Percentiles rank a stretch among this genome's conserved stretches.
Conservation (phyloP, 2,113 vertebrate species). For the Atherinomorus stipes region DNA sequence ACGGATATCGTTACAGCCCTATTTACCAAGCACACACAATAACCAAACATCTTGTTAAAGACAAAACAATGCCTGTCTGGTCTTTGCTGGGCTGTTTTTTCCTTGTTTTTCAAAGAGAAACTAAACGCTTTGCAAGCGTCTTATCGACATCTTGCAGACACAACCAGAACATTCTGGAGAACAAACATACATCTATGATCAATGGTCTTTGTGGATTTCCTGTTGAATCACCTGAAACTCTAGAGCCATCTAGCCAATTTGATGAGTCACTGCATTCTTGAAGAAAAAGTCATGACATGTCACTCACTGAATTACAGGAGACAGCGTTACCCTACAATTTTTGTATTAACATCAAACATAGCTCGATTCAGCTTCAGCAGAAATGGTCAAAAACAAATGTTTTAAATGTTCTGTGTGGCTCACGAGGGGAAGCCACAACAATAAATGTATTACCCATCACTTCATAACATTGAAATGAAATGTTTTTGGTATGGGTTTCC, state of each 20-base stretch:
- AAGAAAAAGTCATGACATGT: constrained; percentile 58
- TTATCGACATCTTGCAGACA: constrained; percentile 6
- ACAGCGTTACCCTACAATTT: constrained; percentile 56
- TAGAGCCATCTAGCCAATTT: constrained; percentile 48
- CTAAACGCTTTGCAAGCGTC: too few relatives aligned
- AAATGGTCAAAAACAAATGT: constrained; percentile 65
- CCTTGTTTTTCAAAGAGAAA: background rate
- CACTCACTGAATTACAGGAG: constrained; percentile 50
- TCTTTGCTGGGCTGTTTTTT: too few relatives aligned
- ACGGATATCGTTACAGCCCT: too few relatives aligned
- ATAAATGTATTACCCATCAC: constrained; percentile 58
- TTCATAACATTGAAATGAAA: constrained; percentile 62
- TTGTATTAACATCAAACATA: constrained; percentile 62
- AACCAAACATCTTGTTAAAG: too few relatives aligned
- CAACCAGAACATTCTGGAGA: constrained; percentile 22
- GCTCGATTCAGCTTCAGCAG: constrained; percentile 51
- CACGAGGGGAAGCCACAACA: constrained; percentile 66
- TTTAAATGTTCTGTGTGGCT: constrained; percentile 52
- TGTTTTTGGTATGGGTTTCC: constrained; percentile 59
- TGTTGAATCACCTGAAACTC: constrained; percentile 69
- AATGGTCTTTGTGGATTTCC: constrained; percentile 46
- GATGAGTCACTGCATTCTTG: constrained; percentile 72
- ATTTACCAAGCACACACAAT: too few relatives aligned
- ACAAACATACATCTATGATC: constrained; percentile 29
- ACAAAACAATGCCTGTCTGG: too few relatives aligned